Conservation (phyloP, 2,888 invertebrate species). For the Trichogramma evanescens region DNA sequence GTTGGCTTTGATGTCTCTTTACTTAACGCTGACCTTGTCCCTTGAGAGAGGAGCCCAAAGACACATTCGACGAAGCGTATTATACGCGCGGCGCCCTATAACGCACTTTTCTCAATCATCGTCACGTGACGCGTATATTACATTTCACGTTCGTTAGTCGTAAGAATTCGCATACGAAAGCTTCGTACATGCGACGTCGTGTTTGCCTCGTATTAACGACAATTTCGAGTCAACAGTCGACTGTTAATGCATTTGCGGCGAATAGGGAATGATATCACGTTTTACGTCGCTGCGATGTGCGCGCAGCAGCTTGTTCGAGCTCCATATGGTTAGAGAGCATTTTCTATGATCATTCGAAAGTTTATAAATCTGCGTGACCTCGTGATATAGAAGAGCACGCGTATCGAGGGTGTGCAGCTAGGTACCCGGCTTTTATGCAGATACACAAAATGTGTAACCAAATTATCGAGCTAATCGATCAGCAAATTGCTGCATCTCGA, state of each 20-base stretch:
- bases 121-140: slow-evolving; percentile 14
- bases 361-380: no score
- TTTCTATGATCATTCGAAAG: no score
- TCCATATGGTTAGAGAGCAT: neutral
- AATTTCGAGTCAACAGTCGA: no score
- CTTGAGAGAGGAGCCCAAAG: neutral
- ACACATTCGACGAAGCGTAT: slow-evolving; percentile 1
- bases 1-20: slow-evolving; percentile 10
- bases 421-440: no score
- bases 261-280: no score
- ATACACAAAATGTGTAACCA: no score
- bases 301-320: neutral
- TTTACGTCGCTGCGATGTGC: neutral
- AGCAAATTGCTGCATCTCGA: no score
- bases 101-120: slow-evolving; percentile 12
- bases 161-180: neutral
- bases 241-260: no score
- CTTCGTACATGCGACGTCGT: neutral
- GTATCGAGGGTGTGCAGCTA: no score
- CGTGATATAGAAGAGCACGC: no score
- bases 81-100: neutral
- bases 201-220: neutral
- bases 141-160: slow-evolving; percentile 12
- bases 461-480: no score
- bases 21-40: slow-evolving; percentile 17